Percentiles rank a stretch among this genome's conserved stretches.
These are phyloP conservation scores for Lucilia cuprina DNA, from an alignment of 1,140 invertebrate genomes.

Conservation along the genomic window DNA sequence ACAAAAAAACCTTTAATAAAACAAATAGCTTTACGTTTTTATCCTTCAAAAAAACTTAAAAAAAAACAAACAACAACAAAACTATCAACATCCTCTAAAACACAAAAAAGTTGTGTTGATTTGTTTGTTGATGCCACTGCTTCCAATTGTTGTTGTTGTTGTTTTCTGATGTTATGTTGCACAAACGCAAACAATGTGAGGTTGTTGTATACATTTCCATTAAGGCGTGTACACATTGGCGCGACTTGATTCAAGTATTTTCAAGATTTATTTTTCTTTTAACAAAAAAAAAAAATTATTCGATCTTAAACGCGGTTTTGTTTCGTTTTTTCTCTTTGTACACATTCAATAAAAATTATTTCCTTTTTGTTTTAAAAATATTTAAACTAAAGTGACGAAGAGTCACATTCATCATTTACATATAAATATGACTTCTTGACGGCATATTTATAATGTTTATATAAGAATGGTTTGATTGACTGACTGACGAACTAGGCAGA, in stretches of 20 bases:
- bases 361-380: background rate
- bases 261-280: background rate
- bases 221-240: slow-evolving; percentile 41
- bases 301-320: background rate
- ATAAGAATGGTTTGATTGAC: background rate
- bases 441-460: background rate
- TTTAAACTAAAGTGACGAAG: background rate
- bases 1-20: no score
- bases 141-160: no score
- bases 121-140: background rate
- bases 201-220: slow-evolving; percentile 37
- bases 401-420: background rate
- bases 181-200: background rate
- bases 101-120: background rate
- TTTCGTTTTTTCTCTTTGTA: background rate
- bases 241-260: slow-evolving; percentile 19
- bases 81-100: no score
- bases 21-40: no score
- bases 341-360: background rate
- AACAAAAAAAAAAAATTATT: background rate
- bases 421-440: background rate
- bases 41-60: no score
- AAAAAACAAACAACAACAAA: no score
- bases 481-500: background rate
- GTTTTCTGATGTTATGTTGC: background rate